Evolutionary conservation across 2,888 invertebrate species (phyloP).

Genomic region (Parnassius smintheus): DNA sequence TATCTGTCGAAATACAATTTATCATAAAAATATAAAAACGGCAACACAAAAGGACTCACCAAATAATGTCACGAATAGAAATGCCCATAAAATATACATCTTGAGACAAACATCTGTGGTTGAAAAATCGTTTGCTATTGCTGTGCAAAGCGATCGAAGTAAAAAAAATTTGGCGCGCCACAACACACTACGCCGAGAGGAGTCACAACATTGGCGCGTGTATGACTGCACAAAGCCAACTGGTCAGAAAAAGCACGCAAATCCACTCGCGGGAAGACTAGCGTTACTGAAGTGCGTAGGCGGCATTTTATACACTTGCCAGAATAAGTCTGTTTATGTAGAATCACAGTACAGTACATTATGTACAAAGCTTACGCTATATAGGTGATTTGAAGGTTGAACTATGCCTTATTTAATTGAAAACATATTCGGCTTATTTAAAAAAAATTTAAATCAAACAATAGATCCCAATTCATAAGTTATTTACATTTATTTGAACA

Average conservation of each 20-base stretch:
- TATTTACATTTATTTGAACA: not conserved
- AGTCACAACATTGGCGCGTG: slow-evolving; percentile 27
- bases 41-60: slow-evolving; percentile 23
- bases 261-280: slow-evolving; percentile 53
- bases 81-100: slow-evolving; percentile 46
- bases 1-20: not conserved
- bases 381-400: slow-evolving; percentile 25
- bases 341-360: slow-evolving; percentile 18
- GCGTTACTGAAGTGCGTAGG: slow-evolving; percentile 46
- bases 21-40: not conserved
- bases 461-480: not conserved
- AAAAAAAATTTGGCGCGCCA: slow-evolving; percentile 17
- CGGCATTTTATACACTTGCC: slow-evolving; percentile 40
- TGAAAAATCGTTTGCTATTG: slow-evolving; percentile 13
- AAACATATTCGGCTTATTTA: not conserved
- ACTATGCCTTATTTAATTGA: slow-evolving; percentile 1
- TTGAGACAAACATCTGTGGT: slow-evolving; percentile 48
- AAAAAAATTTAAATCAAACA: not conserved
- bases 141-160: slow-evolving; percentile 1
- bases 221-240: slow-evolving; percentile 41
- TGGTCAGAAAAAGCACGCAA: slow-evolving; percentile 63
- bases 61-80: slow-evolving; percentile 35
- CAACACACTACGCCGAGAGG: slow-evolving; percentile 14
- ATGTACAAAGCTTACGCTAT: slow-evolving; percentile 10
- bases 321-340: slow-evolving; percentile 29